These are phyloP conservation scores for Spilogale gracilis DNA, from an alignment of 2,113 vertebrate genomes.

Conservation along the genomic window DNA sequence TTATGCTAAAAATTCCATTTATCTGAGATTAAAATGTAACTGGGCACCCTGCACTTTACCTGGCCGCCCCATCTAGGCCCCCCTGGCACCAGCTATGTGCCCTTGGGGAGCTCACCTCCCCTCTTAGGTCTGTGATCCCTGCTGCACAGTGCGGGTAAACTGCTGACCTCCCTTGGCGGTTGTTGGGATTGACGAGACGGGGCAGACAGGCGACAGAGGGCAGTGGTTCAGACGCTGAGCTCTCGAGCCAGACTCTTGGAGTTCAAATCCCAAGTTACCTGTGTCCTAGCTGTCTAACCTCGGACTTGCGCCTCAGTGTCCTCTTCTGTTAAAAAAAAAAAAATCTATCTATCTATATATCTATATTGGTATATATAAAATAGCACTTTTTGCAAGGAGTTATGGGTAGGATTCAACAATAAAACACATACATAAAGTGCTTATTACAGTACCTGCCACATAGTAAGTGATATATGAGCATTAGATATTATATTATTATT, in stretches of 20 bases:
- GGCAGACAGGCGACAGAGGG: too few species aligned
- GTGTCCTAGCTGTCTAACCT: not conserved
- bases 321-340: not conserved
- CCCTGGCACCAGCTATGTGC: not conserved
- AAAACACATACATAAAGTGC: not conserved
- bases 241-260: not conserved
- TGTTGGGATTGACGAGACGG: not conserved
- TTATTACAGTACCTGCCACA: not conserved
- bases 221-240: not conserved
- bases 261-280: not conserved
- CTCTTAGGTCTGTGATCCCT: not conserved
- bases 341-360: not conserved
- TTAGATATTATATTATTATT: not conserved
- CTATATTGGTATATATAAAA: not conserved
- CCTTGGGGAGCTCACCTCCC: not conserved
- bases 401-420: not conserved
- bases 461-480: not conserved
- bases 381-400: not conserved
- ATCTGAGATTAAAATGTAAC: not conserved
- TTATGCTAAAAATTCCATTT: not conserved
- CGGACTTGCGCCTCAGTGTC: not conserved
- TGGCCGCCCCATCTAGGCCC: not conserved
- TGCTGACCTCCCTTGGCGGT: fast-evolving
- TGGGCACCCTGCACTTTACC: not conserved
- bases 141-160: not conserved